phyloP scores from a whole-genome alignment of 2,113 vertebrate species.

The Lophotis ruficrista region DNA sequence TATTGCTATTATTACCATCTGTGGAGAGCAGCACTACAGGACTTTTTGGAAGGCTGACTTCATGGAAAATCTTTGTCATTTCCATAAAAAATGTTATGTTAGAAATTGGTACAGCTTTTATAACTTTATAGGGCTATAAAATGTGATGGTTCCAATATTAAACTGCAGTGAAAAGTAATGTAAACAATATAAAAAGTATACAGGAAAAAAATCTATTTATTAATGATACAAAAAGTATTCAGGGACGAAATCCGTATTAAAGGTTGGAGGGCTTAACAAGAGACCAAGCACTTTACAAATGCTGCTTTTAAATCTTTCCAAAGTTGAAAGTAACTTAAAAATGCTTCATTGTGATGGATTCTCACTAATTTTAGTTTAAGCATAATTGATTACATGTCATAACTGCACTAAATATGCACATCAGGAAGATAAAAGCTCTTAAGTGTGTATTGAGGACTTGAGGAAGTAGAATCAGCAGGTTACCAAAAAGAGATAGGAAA shows the following conservation, averaged over 20 bases:
- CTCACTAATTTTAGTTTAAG: not conserved
- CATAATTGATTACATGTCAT: not conserved
- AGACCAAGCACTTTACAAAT: not conserved
- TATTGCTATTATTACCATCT: not conserved
- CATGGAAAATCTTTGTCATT: conserved; percentile 33
- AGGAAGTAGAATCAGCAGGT: not conserved
- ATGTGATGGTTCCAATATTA: conserved; percentile 35
- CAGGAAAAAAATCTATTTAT: conserved; percentile 10
- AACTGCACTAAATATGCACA: not conserved
- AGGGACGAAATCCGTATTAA: not conserved
- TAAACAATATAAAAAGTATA: conserved; percentile 42
- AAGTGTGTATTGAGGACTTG: not conserved
- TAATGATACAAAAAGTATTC: not conserved
- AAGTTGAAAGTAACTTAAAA: not conserved
- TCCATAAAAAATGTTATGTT: conserved; percentile 27
- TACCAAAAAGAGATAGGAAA: not conserved
- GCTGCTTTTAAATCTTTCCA: not conserved
- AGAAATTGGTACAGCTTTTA: conserved; percentile 45
- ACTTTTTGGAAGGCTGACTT: conserved; percentile 19
- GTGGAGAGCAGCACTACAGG: not conserved
- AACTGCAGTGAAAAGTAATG: conserved; percentile 42
- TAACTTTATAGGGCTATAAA: conserved; percentile 53
- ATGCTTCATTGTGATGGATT: not conserved
- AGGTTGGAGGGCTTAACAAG: not conserved
- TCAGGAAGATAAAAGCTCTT: not conserved